Evolutionary conservation across 2,113 vertebrate species (phyloP).

Genomic region (Canis aureus): DNA sequence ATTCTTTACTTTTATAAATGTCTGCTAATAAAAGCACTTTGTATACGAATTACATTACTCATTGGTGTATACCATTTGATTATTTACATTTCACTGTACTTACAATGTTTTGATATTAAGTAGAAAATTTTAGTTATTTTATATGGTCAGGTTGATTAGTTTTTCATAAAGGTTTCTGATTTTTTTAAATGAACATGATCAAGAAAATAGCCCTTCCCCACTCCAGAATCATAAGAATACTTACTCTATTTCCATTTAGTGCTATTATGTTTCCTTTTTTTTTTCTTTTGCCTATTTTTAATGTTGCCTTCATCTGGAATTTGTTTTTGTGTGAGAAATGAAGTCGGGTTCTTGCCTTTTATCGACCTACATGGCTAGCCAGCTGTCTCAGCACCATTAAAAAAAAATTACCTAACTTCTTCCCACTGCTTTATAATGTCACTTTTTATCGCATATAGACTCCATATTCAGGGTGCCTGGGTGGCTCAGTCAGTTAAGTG

Average conservation of each 20-base stretch:
- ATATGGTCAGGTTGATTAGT: background rate
- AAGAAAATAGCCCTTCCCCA: background rate
- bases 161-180: background rate
- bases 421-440: background rate
- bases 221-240: conserved; percentile 7
- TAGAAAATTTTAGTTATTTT: conserved; percentile 50
- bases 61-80: background rate
- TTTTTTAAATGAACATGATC: background rate
- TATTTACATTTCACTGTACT: conserved; percentile 9
- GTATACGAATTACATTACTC: background rate
- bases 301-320: background rate
- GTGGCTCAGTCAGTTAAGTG: too few species aligned
- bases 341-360: background rate
- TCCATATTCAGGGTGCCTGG: too few species aligned
- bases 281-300: background rate
- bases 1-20: background rate
- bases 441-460: background rate
- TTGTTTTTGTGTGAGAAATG: conserved; percentile 21
- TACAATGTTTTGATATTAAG: background rate
- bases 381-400: background rate
- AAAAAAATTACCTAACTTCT: background rate
- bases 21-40: background rate
- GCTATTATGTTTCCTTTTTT: background rate
- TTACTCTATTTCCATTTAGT: conserved; percentile 19
- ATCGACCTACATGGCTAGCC: background rate